Conservation (phyloP, 2,113 vertebrate species). For the Lagopus leucura region DNA sequence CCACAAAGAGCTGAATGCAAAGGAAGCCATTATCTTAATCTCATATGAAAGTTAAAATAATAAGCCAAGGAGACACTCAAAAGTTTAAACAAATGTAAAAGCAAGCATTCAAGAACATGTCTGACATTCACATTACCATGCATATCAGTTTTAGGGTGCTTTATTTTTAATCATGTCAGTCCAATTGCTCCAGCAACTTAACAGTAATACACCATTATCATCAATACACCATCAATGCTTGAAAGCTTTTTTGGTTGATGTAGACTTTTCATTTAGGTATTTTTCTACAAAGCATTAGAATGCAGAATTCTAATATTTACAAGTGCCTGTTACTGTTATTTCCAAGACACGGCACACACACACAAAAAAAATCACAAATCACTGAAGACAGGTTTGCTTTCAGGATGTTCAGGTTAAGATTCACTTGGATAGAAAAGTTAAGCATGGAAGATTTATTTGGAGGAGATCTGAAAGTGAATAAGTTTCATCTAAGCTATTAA, state of each 20-base stretch:
- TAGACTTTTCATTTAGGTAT: neutral
- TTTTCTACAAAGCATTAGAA: neutral
- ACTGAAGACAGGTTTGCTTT: neutral
- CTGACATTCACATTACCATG: neutral
- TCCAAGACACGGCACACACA: neutral
- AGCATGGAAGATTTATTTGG: neutral
- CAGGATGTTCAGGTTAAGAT: neutral
- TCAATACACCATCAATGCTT: neutral
- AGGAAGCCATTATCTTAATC: neutral
- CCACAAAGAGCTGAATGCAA: neutral
- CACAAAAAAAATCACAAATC: neutral
- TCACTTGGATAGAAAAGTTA: neutral
- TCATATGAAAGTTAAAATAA: neutral
- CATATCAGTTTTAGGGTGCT: neutral
- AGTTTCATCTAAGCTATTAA: neutral
- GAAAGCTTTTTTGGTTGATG: neutral
- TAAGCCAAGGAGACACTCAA: neutral
- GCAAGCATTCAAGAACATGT: neutral
- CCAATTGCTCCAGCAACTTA: neutral
- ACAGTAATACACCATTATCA: neutral
- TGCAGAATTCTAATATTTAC: neutral
- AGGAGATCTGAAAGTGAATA: neutral
- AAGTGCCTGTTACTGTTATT: neutral
- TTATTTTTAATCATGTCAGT: fast-evolving
- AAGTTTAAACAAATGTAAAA: neutral